A percentile compares a stretch with the other conserved stretches of the same genome.
These are phyloP conservation scores for Capitella teleta DNA, from an alignment of 1,140 invertebrate genomes.

Conservation along the genomic window DNA sequence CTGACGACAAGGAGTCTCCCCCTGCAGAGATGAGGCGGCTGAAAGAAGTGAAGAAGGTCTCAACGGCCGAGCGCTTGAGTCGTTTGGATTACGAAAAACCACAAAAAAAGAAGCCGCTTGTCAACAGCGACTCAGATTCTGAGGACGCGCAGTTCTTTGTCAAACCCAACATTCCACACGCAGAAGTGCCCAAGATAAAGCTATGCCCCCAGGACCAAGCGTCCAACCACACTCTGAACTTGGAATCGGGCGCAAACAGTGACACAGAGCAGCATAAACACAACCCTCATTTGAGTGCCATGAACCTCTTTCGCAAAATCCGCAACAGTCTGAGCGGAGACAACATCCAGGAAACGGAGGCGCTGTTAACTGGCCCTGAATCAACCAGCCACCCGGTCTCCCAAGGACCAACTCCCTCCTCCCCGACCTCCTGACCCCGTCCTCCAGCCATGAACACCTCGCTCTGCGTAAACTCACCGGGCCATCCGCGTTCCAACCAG, in stretches of 20 bases:
- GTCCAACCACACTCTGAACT: background rate
- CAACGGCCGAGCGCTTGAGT: background rate
- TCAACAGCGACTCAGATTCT: background rate
- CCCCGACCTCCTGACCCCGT: too few species aligned
- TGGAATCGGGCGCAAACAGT: background rate
- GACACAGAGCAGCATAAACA: background rate
- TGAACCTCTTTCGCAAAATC: background rate
- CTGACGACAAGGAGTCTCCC: background rate
- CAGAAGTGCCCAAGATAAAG: too few species aligned
- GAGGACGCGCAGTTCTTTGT: background rate
- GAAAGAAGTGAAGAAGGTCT: too few species aligned
- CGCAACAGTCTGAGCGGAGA: background rate
- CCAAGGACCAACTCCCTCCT: background rate
- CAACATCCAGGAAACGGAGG: background rate
- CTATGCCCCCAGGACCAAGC: background rate
- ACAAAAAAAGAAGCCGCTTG: background rate
- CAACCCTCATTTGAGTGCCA: background rate
- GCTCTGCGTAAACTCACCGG: background rate
- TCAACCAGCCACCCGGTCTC: background rate
- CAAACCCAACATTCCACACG: background rate
- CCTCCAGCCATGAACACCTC: slow-evolving; percentile 2
- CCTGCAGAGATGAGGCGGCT: too few species aligned
- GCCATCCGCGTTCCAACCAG: slow-evolving; percentile 4
- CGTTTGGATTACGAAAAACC: background rate
- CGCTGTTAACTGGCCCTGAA: too few species aligned